Evolutionary conservation across 2,888 invertebrate genomes (phyloP).

Genomic region (Melieria omissa): DNA sequence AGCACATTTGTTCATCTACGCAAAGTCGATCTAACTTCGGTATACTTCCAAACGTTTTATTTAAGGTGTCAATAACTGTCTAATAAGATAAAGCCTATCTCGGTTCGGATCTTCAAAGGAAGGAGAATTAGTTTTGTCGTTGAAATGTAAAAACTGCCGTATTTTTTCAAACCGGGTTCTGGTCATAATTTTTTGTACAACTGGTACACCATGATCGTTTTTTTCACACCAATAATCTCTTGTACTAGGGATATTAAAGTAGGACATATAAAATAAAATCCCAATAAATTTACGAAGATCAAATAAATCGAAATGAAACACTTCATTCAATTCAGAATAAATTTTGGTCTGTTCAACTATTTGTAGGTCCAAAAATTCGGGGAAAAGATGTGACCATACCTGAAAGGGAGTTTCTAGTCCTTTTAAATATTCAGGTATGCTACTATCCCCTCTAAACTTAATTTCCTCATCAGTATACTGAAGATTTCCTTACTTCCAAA

Average conservation of each 20-base stretch:
- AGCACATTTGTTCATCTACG: background rate
- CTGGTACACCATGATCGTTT: background rate
- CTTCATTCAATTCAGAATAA: background rate
- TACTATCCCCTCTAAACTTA: background rate
- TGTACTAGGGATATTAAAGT: constrained; percentile 6
- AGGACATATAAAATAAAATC: constrained; percentile 11
- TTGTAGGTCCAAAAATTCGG: constrained; percentile 13
- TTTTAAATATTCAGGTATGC: constrained; percentile 4
- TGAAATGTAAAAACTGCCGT: constrained; percentile 6
- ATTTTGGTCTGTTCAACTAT: constrained; percentile 6
- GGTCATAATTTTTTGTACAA: background rate
- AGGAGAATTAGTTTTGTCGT: background rate
- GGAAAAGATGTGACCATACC: constrained; percentile 2
- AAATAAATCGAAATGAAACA: no score
- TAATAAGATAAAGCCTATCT: constrained; percentile 13
- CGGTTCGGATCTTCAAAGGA: background rate
- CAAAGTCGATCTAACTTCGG: background rate
- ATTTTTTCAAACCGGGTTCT: background rate
- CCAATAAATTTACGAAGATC: background rate
- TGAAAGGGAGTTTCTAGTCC: constrained; percentile 10
- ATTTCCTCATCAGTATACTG: background rate
- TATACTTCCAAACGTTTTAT: background rate
- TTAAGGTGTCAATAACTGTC: background rate
- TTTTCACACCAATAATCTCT: constrained; percentile 10
- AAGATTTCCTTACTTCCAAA: background rate